Evolutionary conservation across 1,140 invertebrate species (phyloP).

Genomic region (Paraescarpia echinospica): DNA sequence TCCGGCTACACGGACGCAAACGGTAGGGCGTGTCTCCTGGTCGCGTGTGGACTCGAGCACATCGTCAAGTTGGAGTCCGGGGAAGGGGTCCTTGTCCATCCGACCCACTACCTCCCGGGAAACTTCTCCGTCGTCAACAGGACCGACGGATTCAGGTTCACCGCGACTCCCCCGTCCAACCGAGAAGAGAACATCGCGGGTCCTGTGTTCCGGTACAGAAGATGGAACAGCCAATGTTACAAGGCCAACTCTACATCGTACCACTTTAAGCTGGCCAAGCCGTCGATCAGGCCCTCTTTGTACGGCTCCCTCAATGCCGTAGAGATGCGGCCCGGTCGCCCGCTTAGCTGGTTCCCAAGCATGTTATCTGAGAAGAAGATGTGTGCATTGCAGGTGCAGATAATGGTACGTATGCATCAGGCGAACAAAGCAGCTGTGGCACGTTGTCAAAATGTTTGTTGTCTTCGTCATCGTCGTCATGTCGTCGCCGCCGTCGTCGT

Average conservation of each 20-base stretch:
- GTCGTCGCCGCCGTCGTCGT: too few species aligned
- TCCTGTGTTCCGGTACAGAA: background rate
- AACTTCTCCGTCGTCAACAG: background rate
- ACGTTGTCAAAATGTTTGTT: too few species aligned
- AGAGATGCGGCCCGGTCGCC: background rate
- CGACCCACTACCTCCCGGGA: background rate
- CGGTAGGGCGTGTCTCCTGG: background rate
- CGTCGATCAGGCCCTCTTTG: background rate
- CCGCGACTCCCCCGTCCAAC: background rate
- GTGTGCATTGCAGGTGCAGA: background rate
- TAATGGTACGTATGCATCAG: background rate
- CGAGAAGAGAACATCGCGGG: background rate
- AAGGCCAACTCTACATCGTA: background rate
- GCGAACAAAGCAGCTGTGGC: too few species aligned
- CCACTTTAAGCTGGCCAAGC: background rate
- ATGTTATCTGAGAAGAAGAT: background rate
- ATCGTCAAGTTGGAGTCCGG: background rate
- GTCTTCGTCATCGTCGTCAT: too few species aligned
- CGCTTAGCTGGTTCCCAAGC: background rate
- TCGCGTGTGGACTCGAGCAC: background rate
- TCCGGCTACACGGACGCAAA: background rate
- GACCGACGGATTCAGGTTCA: background rate
- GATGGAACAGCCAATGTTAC: background rate
- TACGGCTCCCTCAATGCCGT: background rate
- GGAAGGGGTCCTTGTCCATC: background rate